A percentile compares a stretch with the other conserved stretches of the same genome.
These are phyloP conservation scores for Chiridota heheva DNA, from an alignment of 35 echinoderm and acorn worm species.

Conservation along the genomic window DNA sequence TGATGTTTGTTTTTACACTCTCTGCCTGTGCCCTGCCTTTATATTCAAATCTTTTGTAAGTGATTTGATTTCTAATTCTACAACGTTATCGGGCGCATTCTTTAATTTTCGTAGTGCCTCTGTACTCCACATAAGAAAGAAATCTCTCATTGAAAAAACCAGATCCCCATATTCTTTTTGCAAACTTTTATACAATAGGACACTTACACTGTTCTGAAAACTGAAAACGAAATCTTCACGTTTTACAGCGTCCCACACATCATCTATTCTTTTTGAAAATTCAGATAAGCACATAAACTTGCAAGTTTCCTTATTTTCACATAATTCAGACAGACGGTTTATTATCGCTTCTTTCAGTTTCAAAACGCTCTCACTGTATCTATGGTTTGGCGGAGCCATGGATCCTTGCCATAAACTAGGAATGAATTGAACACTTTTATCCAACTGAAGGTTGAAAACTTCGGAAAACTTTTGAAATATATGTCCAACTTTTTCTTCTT, in stretches of 20 bases:
- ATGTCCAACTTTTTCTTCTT: background rate
- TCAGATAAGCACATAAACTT: background rate
- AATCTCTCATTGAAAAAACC: no score
- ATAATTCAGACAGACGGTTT: background rate
- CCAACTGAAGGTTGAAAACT: slow-evolving; percentile 25
- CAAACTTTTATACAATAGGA: no score
- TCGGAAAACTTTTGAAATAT: background rate
- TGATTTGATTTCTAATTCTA: no score
- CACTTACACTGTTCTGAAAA: slow-evolving; percentile 44
- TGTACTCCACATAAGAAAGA: no score
- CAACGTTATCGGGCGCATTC: no score
- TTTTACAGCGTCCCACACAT: slow-evolving; percentile 49
- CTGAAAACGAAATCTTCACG: slow-evolving; percentile 45
- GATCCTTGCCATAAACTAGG: slow-evolving; percentile 48
- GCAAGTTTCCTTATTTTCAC: background rate
- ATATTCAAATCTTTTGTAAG: no score
- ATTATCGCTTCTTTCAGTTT: background rate
- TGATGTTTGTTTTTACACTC: no score
- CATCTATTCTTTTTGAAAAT: background rate
- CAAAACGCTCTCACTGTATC: slow-evolving; percentile 13
- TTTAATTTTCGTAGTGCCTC: no score
- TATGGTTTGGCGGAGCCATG: slow-evolving; percentile 23
- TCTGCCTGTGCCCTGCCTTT: no score
- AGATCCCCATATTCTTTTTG: no score
- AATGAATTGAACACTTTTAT: slow-evolving; percentile 34